A percentile compares a stretch with the other conserved stretches of the same genome.
Evolutionary conservation across 2,888 invertebrate species (phyloP).

Genomic region (Gymnoscelis rufifasciata): DNA sequence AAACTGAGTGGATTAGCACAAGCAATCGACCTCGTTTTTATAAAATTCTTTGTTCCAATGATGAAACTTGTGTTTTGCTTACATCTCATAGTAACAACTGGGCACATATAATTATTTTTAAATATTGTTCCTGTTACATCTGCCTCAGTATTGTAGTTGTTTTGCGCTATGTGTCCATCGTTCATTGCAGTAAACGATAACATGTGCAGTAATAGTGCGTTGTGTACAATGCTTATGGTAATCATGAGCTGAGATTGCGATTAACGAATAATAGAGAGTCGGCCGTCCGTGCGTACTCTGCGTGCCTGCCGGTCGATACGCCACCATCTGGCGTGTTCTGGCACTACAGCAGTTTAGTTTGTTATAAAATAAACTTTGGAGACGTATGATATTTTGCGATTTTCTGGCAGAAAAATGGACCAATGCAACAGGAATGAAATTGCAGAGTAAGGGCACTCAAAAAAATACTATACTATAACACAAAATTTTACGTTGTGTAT

Average conservation of each 20-base stretch:
- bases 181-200: slow-evolving; percentile 42
- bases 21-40: slow-evolving; percentile 20
- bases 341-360: neutral
- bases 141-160: neutral
- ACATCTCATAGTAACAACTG: too few species aligned
- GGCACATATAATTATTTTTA: too few species aligned
- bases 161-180: slow-evolving; percentile 32
- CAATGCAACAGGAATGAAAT: too few species aligned
- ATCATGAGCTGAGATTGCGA: slow-evolving; percentile 64
- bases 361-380: neutral
- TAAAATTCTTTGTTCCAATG: slow-evolving; percentile 12
- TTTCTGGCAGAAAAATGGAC: too few species aligned
- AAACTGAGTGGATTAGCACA: slow-evolving; percentile 17
- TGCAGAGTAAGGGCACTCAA: too few species aligned
- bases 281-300: slow-evolving; percentile 40
- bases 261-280: slow-evolving; percentile 56
- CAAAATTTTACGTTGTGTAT: too few species aligned
- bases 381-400: too few species aligned
- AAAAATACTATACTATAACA: too few species aligned
- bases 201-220: slow-evolving; percentile 44
- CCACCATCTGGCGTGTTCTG: slow-evolving; percentile 55
- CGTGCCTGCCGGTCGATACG: slow-evolving; percentile 51
- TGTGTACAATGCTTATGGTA: slow-evolving; percentile 68
- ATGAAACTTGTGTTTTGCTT: too few species aligned
- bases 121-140: too few species aligned